Conservation (phyloP, 1,140 invertebrate species). For the Sarcophaga peregrina region DNA sequence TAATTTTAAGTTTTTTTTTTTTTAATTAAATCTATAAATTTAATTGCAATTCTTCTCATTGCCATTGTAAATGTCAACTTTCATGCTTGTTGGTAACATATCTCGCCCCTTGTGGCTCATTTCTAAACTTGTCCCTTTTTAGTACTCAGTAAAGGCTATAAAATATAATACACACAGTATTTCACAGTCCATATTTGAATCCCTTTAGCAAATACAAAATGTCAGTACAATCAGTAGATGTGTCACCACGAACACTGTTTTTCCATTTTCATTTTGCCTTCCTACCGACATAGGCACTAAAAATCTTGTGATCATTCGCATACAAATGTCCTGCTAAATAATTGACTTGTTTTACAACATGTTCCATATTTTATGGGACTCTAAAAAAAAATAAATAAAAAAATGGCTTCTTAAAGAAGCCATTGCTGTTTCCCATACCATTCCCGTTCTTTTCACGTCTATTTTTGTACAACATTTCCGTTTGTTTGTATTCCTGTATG, state of each 20-base stretch:
- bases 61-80: no score
- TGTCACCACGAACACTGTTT: background rate
- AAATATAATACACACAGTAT: no score
- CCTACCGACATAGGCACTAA: background rate
- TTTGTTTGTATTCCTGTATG: background rate
- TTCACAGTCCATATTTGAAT: background rate
- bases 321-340: conserved; percentile 26
- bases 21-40: no score
- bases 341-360: conserved; percentile 40
- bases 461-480: no score
- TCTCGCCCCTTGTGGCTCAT: no score
- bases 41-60: no score
- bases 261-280: background rate
- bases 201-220: background rate
- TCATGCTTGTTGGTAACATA: no score
- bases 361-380: conserved; percentile 33
- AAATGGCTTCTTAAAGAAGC: background rate
- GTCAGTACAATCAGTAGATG: background rate
- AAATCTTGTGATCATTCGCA: background rate
- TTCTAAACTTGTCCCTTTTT: no score
- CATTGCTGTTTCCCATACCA: background rate
- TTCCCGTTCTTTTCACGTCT: background rate
- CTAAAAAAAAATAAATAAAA: background rate
- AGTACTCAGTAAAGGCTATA: no score
- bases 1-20: no score